Evolutionary conservation across 2,113 vertebrate genomes (phyloP), one percentile per base, ranked within the genome.

Genomic region (Ploceus nigricollis): DNA sequence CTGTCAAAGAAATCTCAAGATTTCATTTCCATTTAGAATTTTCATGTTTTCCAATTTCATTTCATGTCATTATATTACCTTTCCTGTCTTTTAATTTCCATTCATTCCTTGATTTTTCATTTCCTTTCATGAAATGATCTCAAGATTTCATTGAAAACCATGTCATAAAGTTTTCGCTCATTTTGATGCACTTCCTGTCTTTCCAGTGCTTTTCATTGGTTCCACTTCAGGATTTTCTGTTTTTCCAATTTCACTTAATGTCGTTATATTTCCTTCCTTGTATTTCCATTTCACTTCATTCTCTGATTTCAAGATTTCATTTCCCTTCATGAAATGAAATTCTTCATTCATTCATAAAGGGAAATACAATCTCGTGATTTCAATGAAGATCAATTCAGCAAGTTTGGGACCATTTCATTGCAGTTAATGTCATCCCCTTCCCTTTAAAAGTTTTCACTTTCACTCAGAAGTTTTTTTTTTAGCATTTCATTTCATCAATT

Each of bases 321-420:
- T 54, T 44, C 31, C 7, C 40, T 65, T 53, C 39, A 64, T 10
- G 7, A 44, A 45, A 58, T 73, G 6, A 45, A 60, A 60, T 60
- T 60, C 35, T 60, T 37, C 35, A 27, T 39, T 60, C 57, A 60
- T 47, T 60, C 13, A 14, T 39, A 21, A 48, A 25, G 10, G 17
- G 23, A 64, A 64, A 64, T 42, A n/a, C 28, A 23, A 18, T 44
- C 7, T 64, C 3, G 1, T 0, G 0, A 23, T 35, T 64, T n/a
- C 60, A 42, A 23, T 23, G 19, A 64, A 24, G 24, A 78, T 53
- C 19, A 53, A 44, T 35, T 53, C 11, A 23, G 18, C 37, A 42
- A 28, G 19, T n/a, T 30, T 44, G 21, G 20, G 33, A 9, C 20
- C 15, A 53, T 65, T 79, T 65, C 48, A 79, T 13, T 2, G 1